A percentile compares a stretch with the other conserved stretches of the same genome.
phyloP scores from a whole-genome alignment of 2,888 invertebrate species.

The Drosophila engyochracea region DNA sequence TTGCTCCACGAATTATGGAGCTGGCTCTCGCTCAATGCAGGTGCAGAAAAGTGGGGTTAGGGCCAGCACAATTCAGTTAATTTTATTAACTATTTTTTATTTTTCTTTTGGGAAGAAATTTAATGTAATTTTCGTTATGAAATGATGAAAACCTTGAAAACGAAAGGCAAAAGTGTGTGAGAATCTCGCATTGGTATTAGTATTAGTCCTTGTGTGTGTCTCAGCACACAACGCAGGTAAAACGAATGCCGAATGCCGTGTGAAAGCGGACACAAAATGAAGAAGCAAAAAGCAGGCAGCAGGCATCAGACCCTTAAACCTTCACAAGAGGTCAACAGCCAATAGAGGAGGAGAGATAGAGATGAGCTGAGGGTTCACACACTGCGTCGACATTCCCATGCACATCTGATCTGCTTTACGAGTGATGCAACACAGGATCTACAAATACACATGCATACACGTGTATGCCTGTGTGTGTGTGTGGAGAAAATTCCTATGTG shows the following conservation, averaged over 20 bases:
- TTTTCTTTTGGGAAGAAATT: neutral
- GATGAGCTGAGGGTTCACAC: conserved; percentile 35
- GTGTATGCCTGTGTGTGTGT: conserved; percentile 2
- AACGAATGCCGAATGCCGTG: conserved; percentile 62
- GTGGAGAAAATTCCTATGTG: conserved; percentile 69
- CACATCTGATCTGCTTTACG: conserved; percentile 73
- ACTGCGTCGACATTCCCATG: conserved; percentile 56
- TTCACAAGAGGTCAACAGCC: conserved; percentile 70
- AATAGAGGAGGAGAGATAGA: conserved; percentile 27
- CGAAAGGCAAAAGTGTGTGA: conserved; percentile 15
- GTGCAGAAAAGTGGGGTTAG: conserved; percentile 80
- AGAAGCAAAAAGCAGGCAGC: conserved; percentile 38
- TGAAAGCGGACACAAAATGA: conserved; percentile 54
- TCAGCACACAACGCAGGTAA: conserved; percentile 59
- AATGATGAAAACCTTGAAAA: conserved; percentile 26
- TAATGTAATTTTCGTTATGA: neutral
- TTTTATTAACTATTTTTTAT: conserved; percentile 28
- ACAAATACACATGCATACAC: conserved; percentile 30
- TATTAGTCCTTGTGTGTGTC: conserved; percentile 49
- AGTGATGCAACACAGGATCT: conserved; percentile 74
- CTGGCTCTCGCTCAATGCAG: conserved; percentile 70
- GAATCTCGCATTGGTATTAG: conserved; percentile 27
- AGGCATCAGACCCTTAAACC: conserved; percentile 56
- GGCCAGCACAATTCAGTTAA: conserved; percentile 43
- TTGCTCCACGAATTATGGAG: conserved; percentile 75